These are phyloP conservation scores for Xiphorhynchus erythropygius DNA, from an alignment of 2,797 vertebrate genomes.

Conservation along the genomic window DNA sequence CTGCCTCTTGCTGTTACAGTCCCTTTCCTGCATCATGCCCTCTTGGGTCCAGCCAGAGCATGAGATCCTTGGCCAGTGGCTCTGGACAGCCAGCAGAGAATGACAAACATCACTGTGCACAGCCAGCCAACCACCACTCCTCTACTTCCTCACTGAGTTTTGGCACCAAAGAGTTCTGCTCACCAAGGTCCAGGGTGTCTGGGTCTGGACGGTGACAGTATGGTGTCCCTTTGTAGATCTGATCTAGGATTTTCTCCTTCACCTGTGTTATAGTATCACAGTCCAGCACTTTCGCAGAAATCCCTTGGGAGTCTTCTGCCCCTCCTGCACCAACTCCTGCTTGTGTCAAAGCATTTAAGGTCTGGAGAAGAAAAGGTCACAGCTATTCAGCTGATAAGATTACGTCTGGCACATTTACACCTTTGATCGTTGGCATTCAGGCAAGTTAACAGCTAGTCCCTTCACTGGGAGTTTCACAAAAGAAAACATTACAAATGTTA, in stretches of 20 bases:
- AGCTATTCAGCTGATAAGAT: neutral
- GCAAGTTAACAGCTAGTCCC: neutral
- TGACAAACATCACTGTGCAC: neutral
- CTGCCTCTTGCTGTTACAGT: neutral
- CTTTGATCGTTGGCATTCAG: neutral
- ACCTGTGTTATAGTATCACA: conserved; percentile 96
- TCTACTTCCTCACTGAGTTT: neutral
- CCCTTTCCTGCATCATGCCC: neutral
- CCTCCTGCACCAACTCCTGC: conserved; percentile 78
- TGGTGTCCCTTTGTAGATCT: conserved; percentile 91
- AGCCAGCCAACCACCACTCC: neutral
- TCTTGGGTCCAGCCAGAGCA: neutral
- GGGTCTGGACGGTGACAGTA: conserved; percentile 90
- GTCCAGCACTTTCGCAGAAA: conserved; percentile 91
- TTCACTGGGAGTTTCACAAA: neutral
- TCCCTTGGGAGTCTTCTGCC: conserved; percentile 84
- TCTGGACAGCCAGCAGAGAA: neutral
- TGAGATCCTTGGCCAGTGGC: neutral
- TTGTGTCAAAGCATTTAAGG: conserved; percentile 88
- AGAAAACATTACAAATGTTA: neutral
- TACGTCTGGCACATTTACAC: neutral
- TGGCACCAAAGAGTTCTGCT: conserved; percentile 58
- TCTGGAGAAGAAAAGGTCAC: conserved; percentile 76
- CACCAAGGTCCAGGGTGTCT: conserved; percentile 91
- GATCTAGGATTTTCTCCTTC: conserved; percentile 97